Evolutionary conservation across 2,888 invertebrate species (phyloP), one percentile per base, ranked within the genome.

Genomic region (Protodeltote pygarga): DNA sequence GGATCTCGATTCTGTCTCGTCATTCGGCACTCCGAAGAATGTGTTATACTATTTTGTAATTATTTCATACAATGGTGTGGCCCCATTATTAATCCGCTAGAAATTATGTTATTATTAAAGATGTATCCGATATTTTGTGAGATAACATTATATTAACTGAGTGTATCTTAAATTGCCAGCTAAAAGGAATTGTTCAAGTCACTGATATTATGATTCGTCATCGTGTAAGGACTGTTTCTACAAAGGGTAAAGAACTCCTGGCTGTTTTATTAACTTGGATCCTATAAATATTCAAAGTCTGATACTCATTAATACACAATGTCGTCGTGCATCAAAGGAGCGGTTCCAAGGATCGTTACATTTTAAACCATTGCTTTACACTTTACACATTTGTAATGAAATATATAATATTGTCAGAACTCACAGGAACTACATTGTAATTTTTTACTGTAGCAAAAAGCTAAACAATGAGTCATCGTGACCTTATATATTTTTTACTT

Each of bases 291-390:
- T 74, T 79, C 76, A 79, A 81, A 78, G 77, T 61, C 51, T 73
- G 77, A 73, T 76, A 47, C 69, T 74, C 79, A 79, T 85, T 81
- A 81, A 81, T 83, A 81, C 81, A 84, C 80, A 85, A 77, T 81
- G 75, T 74, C 65, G 68, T 75, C 65, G 68, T 75, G 73, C 83
- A 82, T 87, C 81, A 87, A 88, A 85, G 81, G 62, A 61, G 49
- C 54, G 48, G 72, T 83, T 83, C 80, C 68, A 54, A 71, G 78
- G 71, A 83, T 66, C 66, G 52, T 75, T 78, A 73, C 67, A 70
- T 65, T 67, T 67, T 65, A 64, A 68, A 59, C 53, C 53, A 39
- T 11, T 24, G 33, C 15, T 47, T 52, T 23, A 47, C 55, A 58
- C 44, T 53, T 58, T 52, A 57, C 44, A 51, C 44, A 51, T 54